These are phyloP conservation scores for Zootoca vivipara DNA, from an alignment of 2,113 vertebrate species.

Conservation along the genomic window DNA sequence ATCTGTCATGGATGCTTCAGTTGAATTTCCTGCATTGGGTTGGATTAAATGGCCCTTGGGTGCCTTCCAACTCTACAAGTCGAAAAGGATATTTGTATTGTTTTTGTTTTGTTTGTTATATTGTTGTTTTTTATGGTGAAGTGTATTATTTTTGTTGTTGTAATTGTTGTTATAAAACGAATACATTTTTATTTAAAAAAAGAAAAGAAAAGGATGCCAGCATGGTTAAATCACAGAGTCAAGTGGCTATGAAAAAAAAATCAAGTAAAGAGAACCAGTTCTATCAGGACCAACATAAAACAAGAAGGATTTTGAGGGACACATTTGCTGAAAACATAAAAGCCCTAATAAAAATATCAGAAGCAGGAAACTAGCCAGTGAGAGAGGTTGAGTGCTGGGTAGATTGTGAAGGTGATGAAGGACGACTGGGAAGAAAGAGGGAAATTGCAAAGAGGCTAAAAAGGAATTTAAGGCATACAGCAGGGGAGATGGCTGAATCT, in stretches of 20 bases:
- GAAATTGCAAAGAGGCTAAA: background rate
- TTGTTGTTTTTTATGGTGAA: no score
- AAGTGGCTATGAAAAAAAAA: background rate
- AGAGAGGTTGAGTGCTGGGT: background rate
- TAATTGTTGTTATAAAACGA: no score
- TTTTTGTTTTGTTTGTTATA: no score
- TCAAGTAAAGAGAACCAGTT: no score
- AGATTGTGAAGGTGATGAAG: background rate
- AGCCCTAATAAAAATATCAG: background rate
- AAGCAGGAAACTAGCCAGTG: background rate
- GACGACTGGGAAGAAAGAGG: background rate
- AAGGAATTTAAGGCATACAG: background rate
- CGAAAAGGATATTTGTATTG: background rate
- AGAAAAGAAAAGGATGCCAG: background rate
- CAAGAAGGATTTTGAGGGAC: background rate
- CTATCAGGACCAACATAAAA: background rate
- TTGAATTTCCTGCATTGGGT: no score
- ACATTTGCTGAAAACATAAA: background rate
- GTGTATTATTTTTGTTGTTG: no score
- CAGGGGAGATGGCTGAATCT: background rate
- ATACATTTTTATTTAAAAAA: no score
- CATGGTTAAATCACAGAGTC: background rate
- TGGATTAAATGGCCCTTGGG: no score
- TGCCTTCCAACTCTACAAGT: no score
- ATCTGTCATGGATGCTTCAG: no score